phyloP scores from a whole-genome alignment of 2,113 vertebrate species.

The Sclerurus mexicanus region DNA sequence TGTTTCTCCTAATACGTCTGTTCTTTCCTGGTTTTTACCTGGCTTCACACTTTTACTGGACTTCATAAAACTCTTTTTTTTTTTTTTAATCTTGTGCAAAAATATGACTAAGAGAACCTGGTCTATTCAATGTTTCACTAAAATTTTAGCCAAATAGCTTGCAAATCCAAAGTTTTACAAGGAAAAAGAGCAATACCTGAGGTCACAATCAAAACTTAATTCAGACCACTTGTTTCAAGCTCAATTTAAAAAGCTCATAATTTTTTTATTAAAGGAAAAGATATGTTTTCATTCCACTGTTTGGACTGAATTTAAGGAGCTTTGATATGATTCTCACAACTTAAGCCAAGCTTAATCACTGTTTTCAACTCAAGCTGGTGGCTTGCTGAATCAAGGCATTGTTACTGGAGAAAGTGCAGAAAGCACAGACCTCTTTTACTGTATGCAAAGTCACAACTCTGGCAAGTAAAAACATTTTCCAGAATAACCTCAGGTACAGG shows the following conservation, averaged over 20 bases:
- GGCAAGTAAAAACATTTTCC: constrained; percentile 8
- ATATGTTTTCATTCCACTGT: constrained; percentile 43
- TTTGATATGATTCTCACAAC: constrained; percentile 54
- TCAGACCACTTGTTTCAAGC: constrained; percentile 67
- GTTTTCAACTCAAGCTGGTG: constrained; percentile 45
- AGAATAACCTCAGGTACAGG: constrained; percentile 1
- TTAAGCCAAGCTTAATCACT: constrained; percentile 58
- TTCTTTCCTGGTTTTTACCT: background rate
- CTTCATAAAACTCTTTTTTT: background rate
- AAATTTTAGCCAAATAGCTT: constrained; percentile 57
- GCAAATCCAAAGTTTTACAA: constrained; percentile 39
- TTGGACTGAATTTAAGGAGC: constrained; percentile 58
- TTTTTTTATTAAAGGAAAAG: constrained; percentile 66
- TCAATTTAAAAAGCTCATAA: constrained; percentile 56
- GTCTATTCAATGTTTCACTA: constrained; percentile 39
- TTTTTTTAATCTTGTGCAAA: background rate
- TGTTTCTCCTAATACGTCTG: background rate
- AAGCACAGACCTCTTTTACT: background rate
- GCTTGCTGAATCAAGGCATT: constrained; percentile 55
- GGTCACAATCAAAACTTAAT: constrained; percentile 63
- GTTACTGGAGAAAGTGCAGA: constrained; percentile 62
- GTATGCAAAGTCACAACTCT: constrained; percentile 34
- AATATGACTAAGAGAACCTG: constrained; percentile 1
- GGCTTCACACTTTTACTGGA: background rate
- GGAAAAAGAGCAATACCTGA: constrained; percentile 42